phyloP scores from a whole-genome alignment of 2,888 invertebrate species.

The Atethmia centrago region DNA sequence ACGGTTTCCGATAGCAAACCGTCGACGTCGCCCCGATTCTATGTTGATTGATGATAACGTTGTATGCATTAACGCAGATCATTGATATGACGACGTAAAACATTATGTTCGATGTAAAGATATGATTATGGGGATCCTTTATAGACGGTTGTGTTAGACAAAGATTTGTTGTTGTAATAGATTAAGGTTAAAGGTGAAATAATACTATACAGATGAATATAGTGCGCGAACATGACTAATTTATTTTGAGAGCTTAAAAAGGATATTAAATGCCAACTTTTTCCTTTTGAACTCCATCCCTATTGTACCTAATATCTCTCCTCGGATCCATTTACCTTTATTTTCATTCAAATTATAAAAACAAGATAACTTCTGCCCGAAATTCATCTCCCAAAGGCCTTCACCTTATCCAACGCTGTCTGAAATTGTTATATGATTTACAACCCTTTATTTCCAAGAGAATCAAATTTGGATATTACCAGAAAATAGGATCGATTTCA shows the following conservation, averaged over 20 bases:
- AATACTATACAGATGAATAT: not conserved
- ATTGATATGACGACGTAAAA: slow-evolving; percentile 47
- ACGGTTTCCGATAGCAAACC: slow-evolving; percentile 64
- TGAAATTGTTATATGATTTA: slow-evolving; percentile 37
- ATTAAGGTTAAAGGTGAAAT: not conserved
- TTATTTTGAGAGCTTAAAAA: not conserved
- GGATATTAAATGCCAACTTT: not conserved
- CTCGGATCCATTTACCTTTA: slow-evolving; percentile 1
- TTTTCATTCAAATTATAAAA: slow-evolving; percentile 18
- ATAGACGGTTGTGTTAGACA: slow-evolving; percentile 5
- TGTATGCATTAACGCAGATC: slow-evolving; percentile 59
- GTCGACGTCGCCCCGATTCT: slow-evolving; percentile 41
- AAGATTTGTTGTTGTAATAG: slow-evolving; percentile 10
- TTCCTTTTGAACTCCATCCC: not conserved
- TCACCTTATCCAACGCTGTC: not conserved
- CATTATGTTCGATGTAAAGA: slow-evolving; percentile 29
- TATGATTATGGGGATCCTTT: slow-evolving; percentile 25
- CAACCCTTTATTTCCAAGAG: slow-evolving; percentile 26
- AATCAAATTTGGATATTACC: slow-evolving; percentile 12
- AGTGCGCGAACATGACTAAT: not conserved
- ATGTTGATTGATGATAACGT: slow-evolving; percentile 67
- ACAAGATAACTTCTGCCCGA: not conserved
- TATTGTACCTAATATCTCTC: not conserved
- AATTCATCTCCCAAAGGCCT: slow-evolving; percentile 7
- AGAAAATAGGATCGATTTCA: slow-evolving; percentile 22